Base-by-base conservation (phyloP, 2,113 vertebrate genomes). In the Laterallus jamaicensis region DNA sequence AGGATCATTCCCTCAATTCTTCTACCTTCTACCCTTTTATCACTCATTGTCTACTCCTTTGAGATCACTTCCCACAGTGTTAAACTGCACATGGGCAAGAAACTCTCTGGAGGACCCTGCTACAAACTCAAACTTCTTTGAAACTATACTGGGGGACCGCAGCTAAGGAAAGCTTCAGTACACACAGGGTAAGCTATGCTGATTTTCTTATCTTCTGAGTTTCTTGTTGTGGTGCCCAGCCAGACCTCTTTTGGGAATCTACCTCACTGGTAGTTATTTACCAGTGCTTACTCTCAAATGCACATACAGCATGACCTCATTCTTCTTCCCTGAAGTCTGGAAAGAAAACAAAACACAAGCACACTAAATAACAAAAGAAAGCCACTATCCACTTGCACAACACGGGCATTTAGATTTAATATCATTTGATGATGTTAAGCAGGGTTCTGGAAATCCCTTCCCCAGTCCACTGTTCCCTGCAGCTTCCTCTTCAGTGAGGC, bases 321-420 rank as follows among this genome's bases (percentile, higher is more conserved):
- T 37, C 15, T 71, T 55, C 37, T 71, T 55, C 32, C 20, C 28
- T 47, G 31, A 86, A 74, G 9, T 2, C 39, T 55, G 37, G 35
- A 21, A 83, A 86, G 37, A 74, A 92, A 88, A 82, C 22, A 84
- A 70, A 59, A 76, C 24, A 10, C 42, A 83, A 58, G 21, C 63
- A 63, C 8, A 15, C 4, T 52, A 15, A 0, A 0, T 35, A 66
- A 49, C 5, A 54, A 31, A 82, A 82, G 11, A 83, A 52, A 83
- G 59, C 8, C 59, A 32, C 31, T 44, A 15, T 71, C 79, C 19
- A 22, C 35, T 75, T 82, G 20, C 8, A 54, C 16, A 82, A 62
- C 50, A 42, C 3, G 4, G 16, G 4, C 32, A 56, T 71, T 67
- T 77, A 74, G 35, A 60, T 88, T 86, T 60, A 68, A n/a, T 12